Conservation (phyloP, 2,113 vertebrate genomes). For the Carlito syrichta region DNA sequence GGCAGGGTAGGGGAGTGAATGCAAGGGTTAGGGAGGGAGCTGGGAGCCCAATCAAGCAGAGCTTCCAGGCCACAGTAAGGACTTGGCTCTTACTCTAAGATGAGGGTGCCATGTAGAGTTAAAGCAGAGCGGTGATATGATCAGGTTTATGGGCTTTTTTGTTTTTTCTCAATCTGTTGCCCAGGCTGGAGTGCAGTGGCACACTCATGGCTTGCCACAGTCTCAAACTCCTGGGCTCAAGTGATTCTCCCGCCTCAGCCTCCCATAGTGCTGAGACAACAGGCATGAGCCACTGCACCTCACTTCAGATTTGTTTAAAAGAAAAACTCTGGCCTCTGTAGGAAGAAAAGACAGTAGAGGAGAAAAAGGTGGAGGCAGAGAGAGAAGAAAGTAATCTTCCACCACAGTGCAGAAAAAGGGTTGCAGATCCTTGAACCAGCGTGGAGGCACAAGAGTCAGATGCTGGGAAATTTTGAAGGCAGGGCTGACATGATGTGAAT, state of each 20-base stretch:
- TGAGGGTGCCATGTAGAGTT: neutral
- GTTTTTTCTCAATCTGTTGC: too few species aligned
- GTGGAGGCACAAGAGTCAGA: neutral
- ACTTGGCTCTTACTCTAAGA: neutral
- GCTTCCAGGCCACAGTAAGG: neutral
- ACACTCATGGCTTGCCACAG: too few species aligned
- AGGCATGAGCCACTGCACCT: too few species aligned
- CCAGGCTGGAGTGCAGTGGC: too few species aligned
- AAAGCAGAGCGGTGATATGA: neutral
- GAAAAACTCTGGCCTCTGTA: neutral
- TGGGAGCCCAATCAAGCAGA: too few species aligned
- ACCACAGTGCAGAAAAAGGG: neutral
- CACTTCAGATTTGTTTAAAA: too few species aligned
- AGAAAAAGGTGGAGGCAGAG: neutral
- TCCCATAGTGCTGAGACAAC: too few species aligned
- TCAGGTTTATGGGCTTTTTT: neutral
- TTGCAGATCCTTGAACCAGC: neutral
- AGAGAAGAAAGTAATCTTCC: neutral
- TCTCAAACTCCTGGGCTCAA: too few species aligned
- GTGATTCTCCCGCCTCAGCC: too few species aligned
- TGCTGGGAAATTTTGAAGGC: neutral
- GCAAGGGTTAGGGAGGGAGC: too few species aligned
- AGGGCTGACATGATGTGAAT: neutral
- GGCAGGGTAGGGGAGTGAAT: neutral
- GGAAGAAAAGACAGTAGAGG: neutral